Base-by-base conservation (phyloP, 2,888 invertebrate species). In the Ametastegia equiseti region DNA sequence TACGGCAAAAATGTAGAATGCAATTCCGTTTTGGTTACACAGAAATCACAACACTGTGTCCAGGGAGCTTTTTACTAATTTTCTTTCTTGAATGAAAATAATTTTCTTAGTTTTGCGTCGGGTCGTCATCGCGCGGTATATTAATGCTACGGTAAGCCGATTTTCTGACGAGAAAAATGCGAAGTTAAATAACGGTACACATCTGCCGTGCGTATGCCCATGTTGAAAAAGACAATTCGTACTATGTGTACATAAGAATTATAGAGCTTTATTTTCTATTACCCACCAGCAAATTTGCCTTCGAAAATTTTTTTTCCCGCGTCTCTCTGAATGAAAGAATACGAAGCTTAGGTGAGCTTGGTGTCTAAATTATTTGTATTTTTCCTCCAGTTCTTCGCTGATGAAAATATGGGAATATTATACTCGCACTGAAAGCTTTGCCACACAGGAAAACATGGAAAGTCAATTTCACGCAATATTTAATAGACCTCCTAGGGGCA, bases 11-110 rank as follows among this genome's bases (percentile, higher is more conserved):
- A 33, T 6, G 13, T 4, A 27, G 19, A 30, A 45, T 45, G 13
- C 45, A 71, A 71, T 71, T 71, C 45, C 19, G 5, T 47, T n/a
- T 71, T 71, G 15, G 47, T 71, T 71, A n/a, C 67, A 39, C 5
- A 39, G 67, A n/a, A n/a, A n/a, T n/a, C n/a, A n/a, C n/a, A n/a
- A n/a, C n/a, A n/a, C n/a, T 23, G 47, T 47, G n/a, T n/a, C 15
- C 7, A 73, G 47, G 19, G 39, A 23, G 30, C 7, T 15, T 69
- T 15, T 30, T 39, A 19, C 13, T 42, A n/a, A n/a, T 23, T 33
- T 33, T 50, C 50, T 47, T n/a, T 5, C 11, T 2, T 1, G 19
- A 42, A 69, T 42, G 11, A 42, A 42, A 39, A 33, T 42, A 19
- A 69, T 42, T 42, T 42, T n/a, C 42, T 69, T 27, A 23, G 11